Evolutionary conservation across 2,888 invertebrate genomes (phyloP), one percentile per base, ranked within the genome.

Genomic region (Tetramorium bicarinatum): DNA sequence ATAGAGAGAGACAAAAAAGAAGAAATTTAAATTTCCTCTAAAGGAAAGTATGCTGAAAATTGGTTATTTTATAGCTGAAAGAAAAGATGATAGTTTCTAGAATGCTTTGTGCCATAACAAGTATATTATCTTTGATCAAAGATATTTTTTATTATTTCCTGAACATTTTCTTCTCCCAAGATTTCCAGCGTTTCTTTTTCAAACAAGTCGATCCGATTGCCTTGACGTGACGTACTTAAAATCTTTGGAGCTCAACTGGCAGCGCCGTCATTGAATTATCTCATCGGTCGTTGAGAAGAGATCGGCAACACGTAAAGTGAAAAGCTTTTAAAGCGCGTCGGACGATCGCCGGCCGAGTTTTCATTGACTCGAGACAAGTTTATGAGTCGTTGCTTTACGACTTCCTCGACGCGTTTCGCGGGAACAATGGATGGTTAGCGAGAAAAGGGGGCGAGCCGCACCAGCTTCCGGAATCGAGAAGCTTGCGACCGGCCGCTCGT

Each of bases 331-430:
- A 86, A 86, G 86, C 80, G 47, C 29, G n/a, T 56, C 29, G 29
- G 49, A 56, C 8, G n/a, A 61, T 59, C 66, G 41, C 72, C 44
- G 25, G 21, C 41, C 47, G 54, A 11, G 34, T 75, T 80, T 82
- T 72, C 67, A 82, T 84, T 69, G 80, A 85, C 72, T 67, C 44
- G 47, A 52, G 84, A 79, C 75, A 66, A 80, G 59, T 82, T 82
- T 79, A 77, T 25, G 79, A 64, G 72, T 74, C 61, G 77, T 62
- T 74, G 82, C 61, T 76, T 77, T 52, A 76, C 61, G 77, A 75
- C 79, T 84, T 62, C 49, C 41, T 79, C 59, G 47, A 44, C 41
- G 56, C 18, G 41, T 54, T 52, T 61, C 82, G 54, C 61, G 29
- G 38, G 21, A 81, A 77, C 80, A 72, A 74, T 76, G 76, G 62